These are phyloP conservation scores for Chaetorhynchus papuensis DNA, from an alignment of 2,113 vertebrate species.

Conservation along the genomic window DNA sequence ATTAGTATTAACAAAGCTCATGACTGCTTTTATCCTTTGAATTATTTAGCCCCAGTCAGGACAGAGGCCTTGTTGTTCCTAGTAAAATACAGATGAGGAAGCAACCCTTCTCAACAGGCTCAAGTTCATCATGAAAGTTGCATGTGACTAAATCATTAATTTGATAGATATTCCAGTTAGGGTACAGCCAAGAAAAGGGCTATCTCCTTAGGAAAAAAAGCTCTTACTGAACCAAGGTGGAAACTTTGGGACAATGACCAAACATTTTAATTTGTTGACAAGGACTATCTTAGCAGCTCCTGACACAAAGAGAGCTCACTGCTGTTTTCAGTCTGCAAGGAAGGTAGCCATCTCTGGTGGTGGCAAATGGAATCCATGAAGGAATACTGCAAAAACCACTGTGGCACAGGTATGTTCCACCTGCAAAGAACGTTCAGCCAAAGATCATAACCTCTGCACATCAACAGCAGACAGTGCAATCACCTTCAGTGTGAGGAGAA, in stretches of 20 bases:
- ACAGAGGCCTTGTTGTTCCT: not conserved
- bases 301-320: not conserved
- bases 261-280: not conserved
- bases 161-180: not conserved
- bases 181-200: not conserved
- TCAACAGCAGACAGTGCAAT: not conserved
- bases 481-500: not conserved
- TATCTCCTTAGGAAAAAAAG: not conserved
- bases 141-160: not conserved
- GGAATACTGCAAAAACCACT: not conserved
- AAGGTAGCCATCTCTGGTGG: not conserved
- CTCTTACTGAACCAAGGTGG: not conserved
- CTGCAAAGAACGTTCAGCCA: not conserved
- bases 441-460: not conserved
- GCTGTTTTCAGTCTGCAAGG: not conserved
- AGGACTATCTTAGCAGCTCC: not conserved
- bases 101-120: not conserved
- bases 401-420: not conserved
- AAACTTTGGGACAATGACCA: not conserved
- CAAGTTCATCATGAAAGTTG: not conserved
- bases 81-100: not conserved
- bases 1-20: not conserved
- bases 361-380: not conserved
- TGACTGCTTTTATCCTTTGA: not conserved
- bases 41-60: not conserved